Evolutionary conservation across 2,113 vertebrate species (phyloP), one percentile per base, ranked within the genome.

Genomic region (Sciurus niger): DNA sequence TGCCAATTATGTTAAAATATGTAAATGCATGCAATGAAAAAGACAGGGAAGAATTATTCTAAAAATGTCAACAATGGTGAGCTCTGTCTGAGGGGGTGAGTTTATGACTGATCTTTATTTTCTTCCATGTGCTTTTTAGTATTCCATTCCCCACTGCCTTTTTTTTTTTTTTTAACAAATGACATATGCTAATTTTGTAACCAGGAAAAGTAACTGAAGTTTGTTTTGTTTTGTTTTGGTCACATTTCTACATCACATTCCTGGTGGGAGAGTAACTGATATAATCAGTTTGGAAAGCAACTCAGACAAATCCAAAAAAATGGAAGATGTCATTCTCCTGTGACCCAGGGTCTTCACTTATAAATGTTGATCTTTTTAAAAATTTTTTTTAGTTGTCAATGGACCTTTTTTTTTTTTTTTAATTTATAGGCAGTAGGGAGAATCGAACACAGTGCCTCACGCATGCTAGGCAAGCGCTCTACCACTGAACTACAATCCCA

Each of bases 1-100:
- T 92, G 32, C 37, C 63, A 79, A 83, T 93, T 98, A 89, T 85
- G 68, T 84, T 96, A 95, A 97, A 92, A 74, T 96, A 91, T 95
- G 91, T 78, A 94, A 94, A 96, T 79, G 13, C 2, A 95, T 72
- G 82, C 87, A 79, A 93, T 73, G 65, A n/a, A 80, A 84, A 88
- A 40, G 83, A 80, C 28, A 83, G 37, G 32, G 65, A 94, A 70
- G 55, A 53, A 40, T 48, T 94, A 77, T 51, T 89, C 80, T 97
- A 76, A 96, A 24, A 95, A 91, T 94, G 58, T 94, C 86, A 95
- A 46, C 68, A 65, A 55, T 96, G 60, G 82, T 93, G 91, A 94
- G 37, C 65, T 51, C 30, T 79, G 34, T 83, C 72, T 63, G 51
- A 96, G 28, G 63, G 55, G n/a, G 25, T 30, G 55, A 87, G 72